Base-by-base conservation (phyloP, 2,888 invertebrate species). In the Keiferia lycopersicella region DNA sequence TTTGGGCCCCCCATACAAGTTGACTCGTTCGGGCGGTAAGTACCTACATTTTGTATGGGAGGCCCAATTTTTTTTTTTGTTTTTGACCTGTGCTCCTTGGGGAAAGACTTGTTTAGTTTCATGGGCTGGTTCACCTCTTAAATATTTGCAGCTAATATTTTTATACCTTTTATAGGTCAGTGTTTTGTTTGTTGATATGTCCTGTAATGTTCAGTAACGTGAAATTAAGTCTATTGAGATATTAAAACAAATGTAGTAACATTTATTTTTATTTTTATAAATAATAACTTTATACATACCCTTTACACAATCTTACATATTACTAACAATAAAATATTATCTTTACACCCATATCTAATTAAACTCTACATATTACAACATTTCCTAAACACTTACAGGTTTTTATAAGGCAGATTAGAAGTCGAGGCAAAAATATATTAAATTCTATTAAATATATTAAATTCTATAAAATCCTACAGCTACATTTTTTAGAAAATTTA, bases 231-330 rank as follows among this genome's bases (percentile, higher is more conserved):
- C n/a, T n/a, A n/a, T n/a, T n/a, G n/a, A n/a, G n/a, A n/a, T n/a
- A n/a, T n/a, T 1, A n/a, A 41, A 41, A 11, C 12, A 1, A 41
- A 34, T 8, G 1, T 3, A 14, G 2, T 41, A n/a, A 7, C 14
- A 14, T 41, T 11, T 14, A n/a, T 14, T 14, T 41, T 41, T 41
- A 41, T 41, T 41, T n/a, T 41, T 41, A 41, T 41, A 41, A 41
- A 41, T 41, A 41, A 41, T 41, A 14, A n/a, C 41, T 41, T 41
- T 41, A n/a, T 41, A 41, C 41, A 41, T 41, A 14, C 41, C 41
- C 14, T 41, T 41, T 41, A 41, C 41, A 41, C 41, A 41, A 41
- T n/a, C 41, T 41, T 41, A 41, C 41, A 41, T n/a, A 2, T 26
- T 26, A 26, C 11, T 14, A 41, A 41, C 14, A 41, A n/a, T 14